A percentile compares a stretch with the other conserved stretches of the same genome.
Evolutionary conservation across 2,888 invertebrate genomes (phyloP).

Genomic region (Carpatolechia fugitivella): DNA sequence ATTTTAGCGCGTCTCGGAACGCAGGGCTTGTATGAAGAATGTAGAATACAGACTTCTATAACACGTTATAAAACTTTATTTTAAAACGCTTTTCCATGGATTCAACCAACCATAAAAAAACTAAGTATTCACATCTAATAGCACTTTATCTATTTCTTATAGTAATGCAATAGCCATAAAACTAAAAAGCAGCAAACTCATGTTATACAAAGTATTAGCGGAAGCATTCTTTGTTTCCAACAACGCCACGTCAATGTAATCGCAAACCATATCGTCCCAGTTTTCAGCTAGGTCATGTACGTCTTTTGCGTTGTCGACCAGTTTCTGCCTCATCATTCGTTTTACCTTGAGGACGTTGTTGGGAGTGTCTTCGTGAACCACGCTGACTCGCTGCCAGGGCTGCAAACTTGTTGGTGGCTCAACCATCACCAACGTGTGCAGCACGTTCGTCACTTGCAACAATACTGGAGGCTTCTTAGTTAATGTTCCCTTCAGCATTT

Average conservation of each 20-base stretch:
- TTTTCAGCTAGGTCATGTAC: slow-evolving; percentile 61
- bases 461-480: slow-evolving; percentile 59
- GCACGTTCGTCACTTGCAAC: slow-evolving; percentile 48
- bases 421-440: slow-evolving; percentile 59
- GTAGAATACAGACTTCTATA: no score
- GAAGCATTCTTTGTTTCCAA: slow-evolving; percentile 24
- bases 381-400: slow-evolving; percentile 40
- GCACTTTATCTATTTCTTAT: not conserved
- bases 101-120: no score
- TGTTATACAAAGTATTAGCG: not conserved
- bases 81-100: no score
- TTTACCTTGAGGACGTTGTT: slow-evolving; percentile 47
- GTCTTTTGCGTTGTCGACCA: slow-evolving; percentile 48
- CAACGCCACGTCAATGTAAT: slow-evolving; percentile 59
- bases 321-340: slow-evolving; percentile 56
- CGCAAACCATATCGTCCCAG: slow-evolving; percentile 66
- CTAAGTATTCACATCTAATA: no score
- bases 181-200: not conserved
- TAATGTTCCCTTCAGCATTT: slow-evolving; percentile 34
- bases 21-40: no score
- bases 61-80: no score
- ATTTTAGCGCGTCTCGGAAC: no score
- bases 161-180: not conserved
- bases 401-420: slow-evolving; percentile 40
- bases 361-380: slow-evolving; percentile 44